A percentile compares a stretch with the other conserved stretches of the same genome.
Conservation (phyloP, 2,888 invertebrate species). For the Metallyticus violacea region DNA sequence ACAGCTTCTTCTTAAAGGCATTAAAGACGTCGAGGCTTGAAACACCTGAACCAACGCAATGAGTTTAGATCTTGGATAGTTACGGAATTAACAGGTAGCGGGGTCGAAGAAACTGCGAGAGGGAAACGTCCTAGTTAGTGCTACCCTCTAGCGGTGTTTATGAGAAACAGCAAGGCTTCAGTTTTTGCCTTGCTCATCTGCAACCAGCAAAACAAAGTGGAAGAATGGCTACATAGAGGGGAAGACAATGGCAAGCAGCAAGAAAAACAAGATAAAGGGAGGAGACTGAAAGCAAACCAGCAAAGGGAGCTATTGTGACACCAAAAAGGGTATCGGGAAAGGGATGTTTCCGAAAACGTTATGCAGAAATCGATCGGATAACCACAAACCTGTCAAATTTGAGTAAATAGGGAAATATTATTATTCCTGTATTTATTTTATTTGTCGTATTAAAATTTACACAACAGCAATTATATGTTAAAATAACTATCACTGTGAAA, state of each 20-base stretch:
- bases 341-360: no score
- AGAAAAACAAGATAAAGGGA: neutral
- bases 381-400: neutral
- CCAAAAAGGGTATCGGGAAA: no score
- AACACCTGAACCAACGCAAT: neutral
- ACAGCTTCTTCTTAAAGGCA: no score
- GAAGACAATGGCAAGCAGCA: neutral
- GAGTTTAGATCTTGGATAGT: neutral
- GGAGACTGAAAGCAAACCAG: neutral
- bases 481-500: no score
- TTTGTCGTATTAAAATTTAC: no score
- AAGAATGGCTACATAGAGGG: neutral
- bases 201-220: neutral
- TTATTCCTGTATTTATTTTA: no score
- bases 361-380: neutral
- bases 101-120: neutral
- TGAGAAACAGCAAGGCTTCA: neutral
- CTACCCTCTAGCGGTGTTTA: conserved; percentile 9
- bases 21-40: neutral
- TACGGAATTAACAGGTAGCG: no score
- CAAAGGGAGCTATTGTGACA: neutral
- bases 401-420: neutral
- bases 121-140: conserved; percentile 6
- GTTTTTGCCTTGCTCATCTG: conserved; percentile 12
- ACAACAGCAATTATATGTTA: no score